Evolutionary conservation across 2,797 vertebrate genomes (phyloP).

Genomic region (Peromyscus eremicus): DNA sequence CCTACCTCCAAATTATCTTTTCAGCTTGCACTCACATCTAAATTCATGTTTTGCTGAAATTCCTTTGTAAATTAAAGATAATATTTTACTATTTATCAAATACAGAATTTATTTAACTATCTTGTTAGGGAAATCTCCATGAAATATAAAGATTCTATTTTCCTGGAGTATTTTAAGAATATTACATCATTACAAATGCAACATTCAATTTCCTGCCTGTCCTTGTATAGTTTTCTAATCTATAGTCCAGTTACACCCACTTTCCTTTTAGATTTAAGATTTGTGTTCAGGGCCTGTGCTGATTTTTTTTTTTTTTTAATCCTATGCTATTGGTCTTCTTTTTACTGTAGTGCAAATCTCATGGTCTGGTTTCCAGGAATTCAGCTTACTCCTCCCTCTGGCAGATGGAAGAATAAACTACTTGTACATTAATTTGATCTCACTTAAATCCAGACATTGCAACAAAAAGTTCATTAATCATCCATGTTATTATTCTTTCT

Average conservation of each 20-base stretch:
- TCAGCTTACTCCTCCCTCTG: neutral
- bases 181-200: neutral
- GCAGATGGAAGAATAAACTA: neutral
- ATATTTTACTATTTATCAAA: neutral
- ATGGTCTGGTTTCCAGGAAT: neutral
- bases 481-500: neutral
- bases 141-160: neutral
- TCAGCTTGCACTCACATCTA: neutral
- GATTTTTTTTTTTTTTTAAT: neutral
- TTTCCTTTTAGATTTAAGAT: neutral
- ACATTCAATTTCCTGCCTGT: neutral
- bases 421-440: neutral
- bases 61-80: constrained; percentile 47
- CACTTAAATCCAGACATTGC: neutral
- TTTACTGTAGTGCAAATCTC: neutral
- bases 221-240: neutral
- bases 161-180: neutral
- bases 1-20: neutral
- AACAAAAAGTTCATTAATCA: neutral
- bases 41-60: neutral
- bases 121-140: neutral
- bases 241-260: neutral
- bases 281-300: neutral
- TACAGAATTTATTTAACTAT: neutral
- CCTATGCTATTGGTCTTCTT: neutral